A percentile compares a stretch with the other conserved stretches of the same genome.
Conservation (phyloP, 2,888 invertebrate species). For the Apamea anceps region DNA sequence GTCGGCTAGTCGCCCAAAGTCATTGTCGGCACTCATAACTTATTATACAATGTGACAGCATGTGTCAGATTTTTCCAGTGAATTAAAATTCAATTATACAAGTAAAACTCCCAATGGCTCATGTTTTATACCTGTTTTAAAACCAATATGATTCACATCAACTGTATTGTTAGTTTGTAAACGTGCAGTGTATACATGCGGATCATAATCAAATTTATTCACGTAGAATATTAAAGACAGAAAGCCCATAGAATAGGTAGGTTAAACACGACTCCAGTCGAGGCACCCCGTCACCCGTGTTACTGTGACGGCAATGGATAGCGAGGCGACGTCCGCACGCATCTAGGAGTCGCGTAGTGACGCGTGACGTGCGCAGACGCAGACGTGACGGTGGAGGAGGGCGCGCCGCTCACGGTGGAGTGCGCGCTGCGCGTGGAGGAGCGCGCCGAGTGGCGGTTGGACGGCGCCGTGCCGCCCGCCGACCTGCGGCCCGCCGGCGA, state of each 20-base stretch:
- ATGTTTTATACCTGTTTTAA: neutral
- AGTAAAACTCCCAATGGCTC: neutral
- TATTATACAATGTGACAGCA: neutral
- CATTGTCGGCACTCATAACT: neutral
- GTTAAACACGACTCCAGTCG: neutral
- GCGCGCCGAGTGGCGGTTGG: constrained; percentile 76
- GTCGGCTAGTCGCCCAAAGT: no score
- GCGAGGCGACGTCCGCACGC: constrained; percentile 1
- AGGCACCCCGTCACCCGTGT: neutral
- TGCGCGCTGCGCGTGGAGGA: constrained; percentile 81
- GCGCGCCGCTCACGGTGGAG: constrained; percentile 83
- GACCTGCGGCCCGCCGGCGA: constrained; percentile 77
- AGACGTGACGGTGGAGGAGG: constrained; percentile 77
- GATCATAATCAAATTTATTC: neutral
- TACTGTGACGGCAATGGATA: neutral
- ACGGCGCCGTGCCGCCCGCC: constrained; percentile 75
- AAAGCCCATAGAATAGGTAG: neutral
- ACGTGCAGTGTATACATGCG: neutral
- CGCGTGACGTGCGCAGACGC: constrained; percentile 69
- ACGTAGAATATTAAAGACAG: neutral
- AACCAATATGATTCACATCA: neutral
- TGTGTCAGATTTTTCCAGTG: neutral
- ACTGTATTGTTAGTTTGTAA: neutral
- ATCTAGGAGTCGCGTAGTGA: constrained; percentile 36
- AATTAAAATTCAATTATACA: neutral